Base-by-base conservation (phyloP, 2,797 vertebrate genomes). In the Sparus aurata region DNA sequence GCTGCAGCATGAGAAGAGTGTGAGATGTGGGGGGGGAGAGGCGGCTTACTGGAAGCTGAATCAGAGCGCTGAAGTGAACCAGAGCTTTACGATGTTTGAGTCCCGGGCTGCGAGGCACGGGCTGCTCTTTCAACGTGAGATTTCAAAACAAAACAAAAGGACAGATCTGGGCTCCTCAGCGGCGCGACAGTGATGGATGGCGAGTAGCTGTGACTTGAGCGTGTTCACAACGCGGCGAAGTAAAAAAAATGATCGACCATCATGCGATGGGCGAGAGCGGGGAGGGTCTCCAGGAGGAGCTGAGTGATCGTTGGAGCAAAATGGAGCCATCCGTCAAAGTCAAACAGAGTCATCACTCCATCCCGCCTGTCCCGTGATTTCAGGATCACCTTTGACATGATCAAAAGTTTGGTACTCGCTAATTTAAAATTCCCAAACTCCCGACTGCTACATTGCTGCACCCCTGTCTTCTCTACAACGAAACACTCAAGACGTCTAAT, bases 181-280 rank as follows among this genome's bases (percentile, higher is more conserved):
- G 2, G 20, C 11, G 0, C 8, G 49, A 34, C 60, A n/a, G 3
- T 83, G 79, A 88, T 80, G 66, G 74, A 89, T 69, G 57, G 22
- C 41, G 43, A 55, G 34, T 2, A 7, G 4, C 8, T 13, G 52
- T 50, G 47, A 43, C 1, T 45, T 10, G 49, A 73, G 55, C 30
- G 50, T 62, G 80, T 68, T 79, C 73, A 20, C 66, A 46, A 64
- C 17, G n/a, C 66, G 18, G 55, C 16, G 18, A 74, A 75, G 73
- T 64, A 46, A 72, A 77, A n/a, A 62, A 70, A n/a, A 53, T 69
- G 34, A 80, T 65, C 4, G 22, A 12, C 20, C 30, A 25, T 59
- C 38, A 38, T 20, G 59, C 27, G 62, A 53, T 3, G 1, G 54
- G 15, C 3, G 12, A 46, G 45, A 50, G 25, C 0, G 38, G 27